Evolutionary conservation across 2,113 vertebrate species (phyloP).

Genomic region (Plectropomus leopardus): DNA sequence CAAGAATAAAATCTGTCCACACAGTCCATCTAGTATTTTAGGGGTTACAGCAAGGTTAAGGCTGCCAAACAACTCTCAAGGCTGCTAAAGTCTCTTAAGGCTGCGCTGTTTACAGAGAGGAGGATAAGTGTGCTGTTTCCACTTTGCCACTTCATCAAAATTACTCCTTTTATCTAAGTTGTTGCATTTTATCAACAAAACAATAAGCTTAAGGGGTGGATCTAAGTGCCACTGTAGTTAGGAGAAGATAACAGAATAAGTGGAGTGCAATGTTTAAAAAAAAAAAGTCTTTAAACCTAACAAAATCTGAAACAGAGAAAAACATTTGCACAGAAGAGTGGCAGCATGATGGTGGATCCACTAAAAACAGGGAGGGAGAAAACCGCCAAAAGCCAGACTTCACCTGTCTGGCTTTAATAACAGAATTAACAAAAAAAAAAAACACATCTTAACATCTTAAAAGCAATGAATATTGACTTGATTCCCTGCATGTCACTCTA

Average conservation of each 20-base stretch:
- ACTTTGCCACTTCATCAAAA: constrained; percentile 20
- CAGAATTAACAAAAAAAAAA: background rate
- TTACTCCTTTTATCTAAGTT: background rate
- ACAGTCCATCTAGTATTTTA: background rate
- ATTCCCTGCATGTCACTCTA: constrained; percentile 45
- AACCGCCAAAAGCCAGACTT: background rate
- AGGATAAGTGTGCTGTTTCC: constrained; percentile 15
- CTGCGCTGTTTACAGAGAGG: constrained; percentile 19
- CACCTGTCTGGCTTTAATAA: constrained; percentile 5
- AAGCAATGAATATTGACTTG: constrained; percentile 39
- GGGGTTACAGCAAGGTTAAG: constrained; percentile 9
- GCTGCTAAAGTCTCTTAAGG: constrained; percentile 10
- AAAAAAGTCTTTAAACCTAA: too few species aligned
- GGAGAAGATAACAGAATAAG: background rate
- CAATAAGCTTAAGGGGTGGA: background rate
- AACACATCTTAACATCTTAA: constrained; percentile 10
- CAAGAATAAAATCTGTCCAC: background rate
- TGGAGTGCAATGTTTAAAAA: background rate
- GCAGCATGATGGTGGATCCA: background rate
- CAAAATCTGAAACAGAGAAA: background rate
- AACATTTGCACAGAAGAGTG: background rate
- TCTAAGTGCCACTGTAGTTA: background rate
- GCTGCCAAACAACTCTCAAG: background rate
- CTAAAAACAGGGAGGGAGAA: background rate
- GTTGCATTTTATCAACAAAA: constrained; percentile 10